Evolutionary conservation across 92 coral and sea anemone genomes (phyloP).

Genomic region (Porites lobata): DNA sequence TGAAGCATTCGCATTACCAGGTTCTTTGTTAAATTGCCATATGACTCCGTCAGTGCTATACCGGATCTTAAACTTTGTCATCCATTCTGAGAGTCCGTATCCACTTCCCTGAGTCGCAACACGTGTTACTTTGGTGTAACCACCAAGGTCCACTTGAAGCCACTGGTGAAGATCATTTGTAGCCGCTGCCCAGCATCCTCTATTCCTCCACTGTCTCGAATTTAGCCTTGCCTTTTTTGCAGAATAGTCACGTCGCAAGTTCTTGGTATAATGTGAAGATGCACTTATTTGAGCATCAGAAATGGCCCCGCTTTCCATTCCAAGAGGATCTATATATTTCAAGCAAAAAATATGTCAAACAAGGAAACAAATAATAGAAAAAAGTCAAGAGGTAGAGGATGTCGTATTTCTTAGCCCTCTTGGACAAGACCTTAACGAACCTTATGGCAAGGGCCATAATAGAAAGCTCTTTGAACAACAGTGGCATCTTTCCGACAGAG

Average conservation of each 20-base stretch:
- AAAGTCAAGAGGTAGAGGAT: background rate
- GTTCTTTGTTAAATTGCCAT: constrained; percentile 11
- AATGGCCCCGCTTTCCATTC: constrained; percentile 8
- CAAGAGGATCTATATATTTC: constrained; percentile 5
- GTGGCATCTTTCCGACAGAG: no score
- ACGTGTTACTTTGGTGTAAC: background rate
- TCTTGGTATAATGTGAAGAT: background rate
- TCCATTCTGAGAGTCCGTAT: background rate
- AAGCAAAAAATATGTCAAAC: no score
- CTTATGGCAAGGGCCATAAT: no score
- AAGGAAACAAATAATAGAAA: background rate
- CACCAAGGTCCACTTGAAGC: background rate
- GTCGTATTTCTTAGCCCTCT: no score
- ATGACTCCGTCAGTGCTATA: constrained; percentile 7
- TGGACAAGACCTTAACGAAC: no score
- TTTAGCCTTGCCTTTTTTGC: background rate
- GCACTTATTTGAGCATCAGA: background rate
- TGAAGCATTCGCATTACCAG: background rate
- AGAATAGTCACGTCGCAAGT: background rate
- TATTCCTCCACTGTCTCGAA: background rate
- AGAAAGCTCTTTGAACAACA: no score
- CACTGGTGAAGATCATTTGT: constrained; percentile 5
- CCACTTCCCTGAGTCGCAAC: background rate
- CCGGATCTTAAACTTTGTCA: background rate
- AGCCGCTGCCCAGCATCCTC: background rate